A percentile compares a stretch with the other conserved stretches of the same genome.
These are phyloP conservation scores for Cheiracanthium punctorium DNA, from an alignment of 2,888 invertebrate genomes.

Conservation along the genomic window DNA sequence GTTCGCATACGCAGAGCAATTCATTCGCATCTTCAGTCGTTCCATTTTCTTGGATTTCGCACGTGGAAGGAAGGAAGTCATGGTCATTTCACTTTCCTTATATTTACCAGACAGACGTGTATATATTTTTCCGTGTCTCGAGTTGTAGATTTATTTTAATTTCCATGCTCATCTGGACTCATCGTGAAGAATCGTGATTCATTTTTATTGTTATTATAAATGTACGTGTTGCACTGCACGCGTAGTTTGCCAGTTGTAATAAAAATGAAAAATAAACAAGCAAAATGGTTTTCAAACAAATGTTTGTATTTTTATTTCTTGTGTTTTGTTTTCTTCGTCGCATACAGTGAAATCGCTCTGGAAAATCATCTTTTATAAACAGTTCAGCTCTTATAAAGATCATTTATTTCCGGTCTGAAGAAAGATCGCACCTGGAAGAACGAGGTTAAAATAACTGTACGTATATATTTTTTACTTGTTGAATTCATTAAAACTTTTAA, in stretches of 20 bases:
- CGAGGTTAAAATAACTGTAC: too few species aligned
- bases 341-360: too few species aligned
- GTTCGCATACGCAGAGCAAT: not conserved
- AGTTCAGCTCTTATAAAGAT: too few species aligned
- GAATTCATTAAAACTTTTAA: too few species aligned
- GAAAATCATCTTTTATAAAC: too few species aligned
- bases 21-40: not conserved
- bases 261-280: conserved; percentile 38
- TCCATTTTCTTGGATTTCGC: conserved; percentile 2
- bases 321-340: too few species aligned
- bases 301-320: not conserved
- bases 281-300: conserved; percentile 41
- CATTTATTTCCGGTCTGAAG: too few species aligned
- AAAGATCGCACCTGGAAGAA: too few species aligned
- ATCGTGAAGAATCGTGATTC: conserved; percentile 28
- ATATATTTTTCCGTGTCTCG: conserved; percentile 51
- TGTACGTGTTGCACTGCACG: conserved; percentile 57
- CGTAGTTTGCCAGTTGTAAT: conserved; percentile 51
- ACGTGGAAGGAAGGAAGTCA: conserved; percentile 34
- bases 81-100: conserved; percentile 26
- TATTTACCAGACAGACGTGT: conserved; percentile 22
- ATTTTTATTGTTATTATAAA: conserved; percentile 38
- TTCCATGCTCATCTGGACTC: conserved; percentile 13
- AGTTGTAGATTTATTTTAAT: conserved; percentile 54
- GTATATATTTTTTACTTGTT: too few species aligned